Evolutionary conservation across 2,797 vertebrate genomes (phyloP).

Genomic region (Sebastiscus tertius): DNA sequence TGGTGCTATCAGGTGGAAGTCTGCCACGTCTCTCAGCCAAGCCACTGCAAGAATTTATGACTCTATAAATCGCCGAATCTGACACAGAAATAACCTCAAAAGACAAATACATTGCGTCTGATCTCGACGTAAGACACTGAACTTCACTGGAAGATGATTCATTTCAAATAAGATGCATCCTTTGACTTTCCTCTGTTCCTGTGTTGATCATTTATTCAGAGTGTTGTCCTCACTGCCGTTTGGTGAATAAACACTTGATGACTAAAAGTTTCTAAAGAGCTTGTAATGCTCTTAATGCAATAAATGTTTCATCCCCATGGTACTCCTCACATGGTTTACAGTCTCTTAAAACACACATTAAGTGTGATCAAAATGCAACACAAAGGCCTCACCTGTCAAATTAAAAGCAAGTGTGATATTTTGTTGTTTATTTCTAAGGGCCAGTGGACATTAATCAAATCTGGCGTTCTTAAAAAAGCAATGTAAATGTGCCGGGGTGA

Average conservation of each 20-base stretch:
- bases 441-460: neutral
- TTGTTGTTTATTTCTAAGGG: neutral
- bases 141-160: neutral
- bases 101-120: neutral
- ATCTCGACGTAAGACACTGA: neutral
- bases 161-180: neutral
- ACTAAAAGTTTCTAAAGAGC: neutral
- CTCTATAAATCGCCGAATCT: neutral
- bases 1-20: neutral
- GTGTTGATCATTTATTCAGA: neutral
- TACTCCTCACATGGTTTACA: neutral
- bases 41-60: neutral
- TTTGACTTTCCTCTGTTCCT: neutral
- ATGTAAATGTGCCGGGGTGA: neutral
- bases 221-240: neutral
- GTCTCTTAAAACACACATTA: neutral
- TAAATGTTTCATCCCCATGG: neutral
- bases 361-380: slow-evolving; percentile 2
- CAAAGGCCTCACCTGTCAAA: neutral
- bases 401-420: neutral
- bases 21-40: too few relatives aligned
- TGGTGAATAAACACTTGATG: neutral
- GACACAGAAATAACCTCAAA: neutral
- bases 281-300: neutral
- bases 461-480: slow-evolving; percentile 2